Conservation (phyloP, 2,888 invertebrate genomes). For the Invenusta paracnida region DNA sequence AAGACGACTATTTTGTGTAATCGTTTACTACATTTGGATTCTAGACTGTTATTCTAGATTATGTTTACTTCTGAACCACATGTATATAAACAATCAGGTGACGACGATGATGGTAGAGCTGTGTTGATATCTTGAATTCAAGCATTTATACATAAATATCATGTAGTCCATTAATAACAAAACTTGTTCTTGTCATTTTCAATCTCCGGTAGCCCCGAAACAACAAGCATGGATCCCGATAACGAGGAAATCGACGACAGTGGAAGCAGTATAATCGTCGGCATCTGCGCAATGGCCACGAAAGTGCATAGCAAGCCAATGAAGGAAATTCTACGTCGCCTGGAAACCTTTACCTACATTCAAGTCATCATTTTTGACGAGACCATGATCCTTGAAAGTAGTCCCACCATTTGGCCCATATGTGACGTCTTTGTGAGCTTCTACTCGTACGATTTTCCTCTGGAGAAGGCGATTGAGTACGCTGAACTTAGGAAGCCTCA, state of each 20-base stretch:
- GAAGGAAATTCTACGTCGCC: constrained; percentile 90
- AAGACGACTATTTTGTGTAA: too few species aligned
- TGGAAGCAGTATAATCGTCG: constrained; percentile 63
- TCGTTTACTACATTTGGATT: too few species aligned
- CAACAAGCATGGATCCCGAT: too few species aligned
- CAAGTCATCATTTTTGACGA: constrained; percentile 78
- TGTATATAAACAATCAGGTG: too few species aligned
- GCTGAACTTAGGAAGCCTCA: constrained; percentile 86
- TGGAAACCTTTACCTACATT: constrained; percentile 64
- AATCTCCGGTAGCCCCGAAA: too few species aligned
- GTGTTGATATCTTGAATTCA: too few species aligned
- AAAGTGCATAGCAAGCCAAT: constrained; percentile 98
- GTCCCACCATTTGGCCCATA: constrained; percentile 93
- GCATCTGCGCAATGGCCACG: constrained; percentile 98
- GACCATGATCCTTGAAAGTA: constrained; percentile 87
- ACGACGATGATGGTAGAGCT: too few species aligned
- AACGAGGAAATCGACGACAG: neutral
- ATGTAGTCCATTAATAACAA: too few species aligned
- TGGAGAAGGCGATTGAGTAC: constrained; percentile 94
- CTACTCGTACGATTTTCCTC: constrained; percentile 94
- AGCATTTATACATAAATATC: too few species aligned
- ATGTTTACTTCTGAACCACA: too few species aligned
- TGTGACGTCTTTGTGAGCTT: constrained; percentile 97
- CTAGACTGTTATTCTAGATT: too few species aligned
- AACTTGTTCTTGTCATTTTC: too few species aligned